Percentiles rank a stretch among this genome's conserved stretches.
Conservation (phyloP, 2,113 vertebrate species). For the Corapipo altera region DNA sequence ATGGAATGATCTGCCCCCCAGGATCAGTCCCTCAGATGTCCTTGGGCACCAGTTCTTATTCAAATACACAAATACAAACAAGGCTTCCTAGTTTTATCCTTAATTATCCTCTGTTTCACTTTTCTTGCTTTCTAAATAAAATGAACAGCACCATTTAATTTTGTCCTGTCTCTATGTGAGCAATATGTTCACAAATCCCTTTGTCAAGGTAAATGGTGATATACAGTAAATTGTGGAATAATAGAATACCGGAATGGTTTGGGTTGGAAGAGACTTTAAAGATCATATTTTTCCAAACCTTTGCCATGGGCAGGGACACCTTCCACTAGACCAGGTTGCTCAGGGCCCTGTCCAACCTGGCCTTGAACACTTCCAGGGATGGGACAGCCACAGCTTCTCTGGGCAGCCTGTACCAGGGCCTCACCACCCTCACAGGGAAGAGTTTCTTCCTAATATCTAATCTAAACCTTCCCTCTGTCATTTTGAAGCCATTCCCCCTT, state of each 20-base stretch:
- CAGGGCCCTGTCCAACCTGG: fast-evolving
- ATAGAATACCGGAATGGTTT: neutral
- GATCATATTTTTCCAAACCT: fast-evolving
- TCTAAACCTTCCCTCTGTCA: neutral
- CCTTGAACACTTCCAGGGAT: neutral
- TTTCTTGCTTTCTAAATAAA: neutral
- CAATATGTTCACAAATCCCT: neutral
- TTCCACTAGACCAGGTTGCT: fast-evolving
- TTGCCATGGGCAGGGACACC: neutral
- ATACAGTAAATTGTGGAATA: neutral
- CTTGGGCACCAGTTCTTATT: neutral
- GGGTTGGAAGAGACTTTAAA: neutral
- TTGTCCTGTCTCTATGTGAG: neutral
- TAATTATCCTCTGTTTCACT: neutral
- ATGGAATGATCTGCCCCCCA: neutral
- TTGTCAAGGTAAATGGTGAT: neutral
- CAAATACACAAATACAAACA: neutral
- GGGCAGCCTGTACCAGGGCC: neutral
- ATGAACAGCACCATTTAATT: neutral
- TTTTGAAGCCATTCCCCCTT: neutral
- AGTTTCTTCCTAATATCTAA: neutral
- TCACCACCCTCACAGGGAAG: fast-evolving
- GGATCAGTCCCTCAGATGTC: neutral
- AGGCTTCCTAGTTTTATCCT: neutral
- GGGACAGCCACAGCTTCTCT: neutral